Conservation (phyloP, 2,797 vertebrate genomes). For the Gymnodraco acuticeps region DNA sequence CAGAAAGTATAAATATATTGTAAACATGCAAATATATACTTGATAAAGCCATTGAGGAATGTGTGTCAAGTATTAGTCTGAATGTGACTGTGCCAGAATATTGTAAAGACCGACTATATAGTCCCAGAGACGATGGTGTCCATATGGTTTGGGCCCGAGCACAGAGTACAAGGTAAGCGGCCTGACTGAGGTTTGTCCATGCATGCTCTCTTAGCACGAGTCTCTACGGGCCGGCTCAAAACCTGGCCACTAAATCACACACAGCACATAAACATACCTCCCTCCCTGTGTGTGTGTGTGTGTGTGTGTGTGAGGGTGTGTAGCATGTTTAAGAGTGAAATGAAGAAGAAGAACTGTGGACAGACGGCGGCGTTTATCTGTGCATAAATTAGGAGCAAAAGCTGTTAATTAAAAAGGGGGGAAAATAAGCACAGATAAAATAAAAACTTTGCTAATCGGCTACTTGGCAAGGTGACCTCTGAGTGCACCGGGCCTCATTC, state of each 20-base stretch:
- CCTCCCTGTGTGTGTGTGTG: constrained; percentile 26
- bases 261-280: constrained; percentile 52
- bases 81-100: constrained; percentile 11
- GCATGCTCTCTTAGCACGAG: constrained; percentile 61
- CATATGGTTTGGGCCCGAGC: constrained; percentile 69
- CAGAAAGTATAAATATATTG: constrained; percentile 23
- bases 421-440: constrained; percentile 38
- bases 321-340: constrained; percentile 61
- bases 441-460: constrained; percentile 71
- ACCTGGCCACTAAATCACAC: constrained; percentile 75
- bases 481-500: constrained; percentile 47
- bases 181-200: constrained; percentile 79
- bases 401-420: constrained; percentile 67
- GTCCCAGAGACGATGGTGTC: constrained; percentile 41
- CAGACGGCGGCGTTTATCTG: constrained; percentile 73
- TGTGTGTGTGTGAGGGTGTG: constrained; percentile 10
- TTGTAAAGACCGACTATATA: constrained; percentile 29
- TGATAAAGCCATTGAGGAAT: constrained; percentile 5
- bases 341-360: constrained; percentile 63
- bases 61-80: not conserved
- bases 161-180: constrained; percentile 71
- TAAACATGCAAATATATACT: constrained; percentile 10
- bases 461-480: constrained; percentile 77
- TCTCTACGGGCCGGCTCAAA: constrained; percentile 73
- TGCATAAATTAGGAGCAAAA: constrained; percentile 78